phyloP scores from a whole-genome alignment of 2,113 vertebrate genomes.

The Triplophysa siluroides region DNA sequence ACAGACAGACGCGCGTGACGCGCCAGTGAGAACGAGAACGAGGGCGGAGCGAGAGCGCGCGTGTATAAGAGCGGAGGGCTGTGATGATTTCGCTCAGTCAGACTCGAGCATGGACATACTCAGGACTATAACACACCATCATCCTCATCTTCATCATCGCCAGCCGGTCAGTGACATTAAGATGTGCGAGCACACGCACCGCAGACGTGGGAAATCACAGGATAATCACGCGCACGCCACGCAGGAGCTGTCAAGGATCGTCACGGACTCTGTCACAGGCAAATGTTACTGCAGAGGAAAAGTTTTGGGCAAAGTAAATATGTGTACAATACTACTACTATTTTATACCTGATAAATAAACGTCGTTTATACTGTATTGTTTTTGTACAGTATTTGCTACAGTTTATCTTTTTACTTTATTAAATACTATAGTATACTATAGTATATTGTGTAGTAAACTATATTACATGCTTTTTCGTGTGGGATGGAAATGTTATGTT shows the following conservation, averaged over 20 bases:
- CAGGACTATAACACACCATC: slow-evolving; percentile 72
- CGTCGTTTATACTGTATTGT: too few species aligned
- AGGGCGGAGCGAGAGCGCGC: slow-evolving; percentile 6
- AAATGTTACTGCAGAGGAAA: slow-evolving; percentile 84
- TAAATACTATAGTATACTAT: too few species aligned
- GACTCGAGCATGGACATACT: slow-evolving; percentile 74
- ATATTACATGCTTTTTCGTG: too few species aligned
- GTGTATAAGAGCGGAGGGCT: slow-evolving; percentile 40
- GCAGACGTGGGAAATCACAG: slow-evolving; percentile 68
- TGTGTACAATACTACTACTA: background rate
- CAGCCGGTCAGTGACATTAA: slow-evolving; percentile 70
- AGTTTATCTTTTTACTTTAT: too few species aligned
- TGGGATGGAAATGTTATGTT: too few species aligned
- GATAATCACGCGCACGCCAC: slow-evolving; percentile 64
- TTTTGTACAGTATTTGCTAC: too few species aligned
- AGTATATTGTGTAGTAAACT: too few species aligned
- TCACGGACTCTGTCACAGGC: slow-evolving; percentile 79
- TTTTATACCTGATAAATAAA: too few species aligned
- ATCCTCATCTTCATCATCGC: slow-evolving; percentile 41
- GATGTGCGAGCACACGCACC: slow-evolving; percentile 72
- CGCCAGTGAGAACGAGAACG: background rate
- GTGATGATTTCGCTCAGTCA: slow-evolving; percentile 11
- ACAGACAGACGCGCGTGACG: background rate
- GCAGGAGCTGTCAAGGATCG: slow-evolving; percentile 80
- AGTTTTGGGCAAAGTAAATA: slow-evolving; percentile 84